Conservation (phyloP, 2,797 vertebrate species). For the Lateolabrax maculatus region DNA sequence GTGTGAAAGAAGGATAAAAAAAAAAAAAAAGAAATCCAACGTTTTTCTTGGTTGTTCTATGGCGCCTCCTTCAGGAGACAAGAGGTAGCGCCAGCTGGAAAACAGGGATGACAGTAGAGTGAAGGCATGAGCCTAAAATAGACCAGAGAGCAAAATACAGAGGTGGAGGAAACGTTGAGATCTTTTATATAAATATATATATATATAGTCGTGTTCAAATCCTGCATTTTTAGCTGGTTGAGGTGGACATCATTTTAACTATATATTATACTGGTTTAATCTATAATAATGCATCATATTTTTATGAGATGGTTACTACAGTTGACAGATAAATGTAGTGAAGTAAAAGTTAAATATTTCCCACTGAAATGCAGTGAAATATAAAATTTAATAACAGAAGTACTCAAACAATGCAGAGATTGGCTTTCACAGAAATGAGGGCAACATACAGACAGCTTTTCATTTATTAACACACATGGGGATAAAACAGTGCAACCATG, state of each 20-base stretch:
- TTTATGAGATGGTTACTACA: neutral
- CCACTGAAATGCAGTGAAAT: neutral
- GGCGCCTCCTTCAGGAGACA: conserved; percentile 82
- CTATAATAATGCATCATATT: neutral
- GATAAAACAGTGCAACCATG: conserved; percentile 65
- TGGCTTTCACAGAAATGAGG: neutral
- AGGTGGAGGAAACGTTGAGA: neutral
- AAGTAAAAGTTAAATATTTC: neutral
- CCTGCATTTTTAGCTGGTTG: neutral
- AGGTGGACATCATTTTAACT: neutral
- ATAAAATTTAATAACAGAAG: neutral
- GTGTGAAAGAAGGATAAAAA: conserved; percentile 52
- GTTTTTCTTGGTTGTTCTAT: conserved; percentile 58
- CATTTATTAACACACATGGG: conserved; percentile 70
- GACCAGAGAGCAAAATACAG: neutral
- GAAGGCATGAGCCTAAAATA: conserved; percentile 16
- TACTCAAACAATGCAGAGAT: neutral
- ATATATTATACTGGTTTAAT: neutral
- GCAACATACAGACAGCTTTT: conserved; percentile 25
- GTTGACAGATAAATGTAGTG: neutral
- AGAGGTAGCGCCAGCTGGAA: neutral
- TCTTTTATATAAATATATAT: neutral
- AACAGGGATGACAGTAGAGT: conserved; percentile 4
- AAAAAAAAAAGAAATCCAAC: conserved; percentile 36
- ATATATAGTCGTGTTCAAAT: neutral